Evolutionary conservation across 1,140 invertebrate species (phyloP), one percentile per base, ranked within the genome.

Genomic region (Frieseomelitta varia): DNA sequence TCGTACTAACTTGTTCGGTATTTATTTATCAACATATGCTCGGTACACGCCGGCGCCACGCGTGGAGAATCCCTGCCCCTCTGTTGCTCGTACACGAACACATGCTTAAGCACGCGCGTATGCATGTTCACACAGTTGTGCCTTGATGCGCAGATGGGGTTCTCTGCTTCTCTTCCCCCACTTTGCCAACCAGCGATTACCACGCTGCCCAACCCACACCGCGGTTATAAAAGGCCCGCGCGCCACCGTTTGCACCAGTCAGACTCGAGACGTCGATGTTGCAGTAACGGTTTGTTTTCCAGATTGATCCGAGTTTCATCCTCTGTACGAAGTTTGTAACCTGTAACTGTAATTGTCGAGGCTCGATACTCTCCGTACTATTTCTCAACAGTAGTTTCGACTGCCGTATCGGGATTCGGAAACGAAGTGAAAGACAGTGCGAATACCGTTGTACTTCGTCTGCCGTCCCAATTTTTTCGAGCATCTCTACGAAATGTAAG

Each of bases 151-250:
- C 86, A 81, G 79, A 86, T 76, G 84, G 85, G 76, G 72, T 69
- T 80, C 86, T 65, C 71, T 81, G 65, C 78, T 61, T 30, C 51
- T 34, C 84, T 53, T 24, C 39, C 68, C 87, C 78, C 84, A 34
- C 17, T 8, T 15, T 47, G 11, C 19, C 19, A 4, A 17, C 8
- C 75, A 2, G 15, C 39, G 53, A 30, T 27, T 34, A 17, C 71
- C 80, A 51, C 73, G 30, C 58, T 24, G 81, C 80, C 84, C 88
- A 81, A 68, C 86, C 82, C 85, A 87, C 61, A 80, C 80, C 73
- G 80, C 51, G 34, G 71, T 87, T 81, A 91, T 91, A 91, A 81
- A 91, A 91, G 85, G 71, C 24, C 63, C 76, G 47, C 21, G 71
- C 84, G 39, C 84, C 55, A n/a, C 58, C 30, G 87, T 72, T 74